phyloP scores from a whole-genome alignment of 2,797 vertebrate species.

The Spea hammondii region DNA sequence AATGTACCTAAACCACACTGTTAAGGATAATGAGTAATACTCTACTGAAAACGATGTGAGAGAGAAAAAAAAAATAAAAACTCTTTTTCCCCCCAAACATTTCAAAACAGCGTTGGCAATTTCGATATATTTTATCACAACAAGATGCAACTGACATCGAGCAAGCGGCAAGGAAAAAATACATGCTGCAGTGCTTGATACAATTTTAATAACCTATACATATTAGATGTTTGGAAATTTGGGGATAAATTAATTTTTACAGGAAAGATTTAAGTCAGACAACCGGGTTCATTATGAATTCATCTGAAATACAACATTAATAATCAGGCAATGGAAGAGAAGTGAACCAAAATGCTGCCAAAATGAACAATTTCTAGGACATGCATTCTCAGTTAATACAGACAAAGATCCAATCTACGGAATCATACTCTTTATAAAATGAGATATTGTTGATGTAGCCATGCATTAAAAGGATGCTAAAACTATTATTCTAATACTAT shows the following conservation, averaged over 20 bases:
- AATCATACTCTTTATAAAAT: too few species aligned
- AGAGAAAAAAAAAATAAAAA: slow-evolving; percentile 35
- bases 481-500: too few species aligned
- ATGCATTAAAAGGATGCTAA: too few species aligned
- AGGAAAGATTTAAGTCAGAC: too few species aligned
- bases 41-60: slow-evolving; percentile 16
- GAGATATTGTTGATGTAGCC: too few species aligned
- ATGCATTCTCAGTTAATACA: too few species aligned
- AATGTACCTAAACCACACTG: slow-evolving; percentile 48
- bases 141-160: not conserved
- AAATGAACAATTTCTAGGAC: too few species aligned
- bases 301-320: too few species aligned
- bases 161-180: not conserved
- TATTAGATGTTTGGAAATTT: not conserved
- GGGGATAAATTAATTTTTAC: not conserved
- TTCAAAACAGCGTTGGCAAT: not conserved
- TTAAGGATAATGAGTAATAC: slow-evolving; percentile 42
- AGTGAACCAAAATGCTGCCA: too few species aligned
- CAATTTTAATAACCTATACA: not conserved
- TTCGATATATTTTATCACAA: not conserved
- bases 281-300: too few species aligned
- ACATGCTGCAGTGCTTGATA: not conserved
- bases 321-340: too few species aligned
- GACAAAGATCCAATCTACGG: too few species aligned
- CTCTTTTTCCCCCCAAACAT: slow-evolving; percentile 30